Base-by-base conservation (phyloP, 1,140 invertebrate genomes). In the Drosophila burlai region DNA sequence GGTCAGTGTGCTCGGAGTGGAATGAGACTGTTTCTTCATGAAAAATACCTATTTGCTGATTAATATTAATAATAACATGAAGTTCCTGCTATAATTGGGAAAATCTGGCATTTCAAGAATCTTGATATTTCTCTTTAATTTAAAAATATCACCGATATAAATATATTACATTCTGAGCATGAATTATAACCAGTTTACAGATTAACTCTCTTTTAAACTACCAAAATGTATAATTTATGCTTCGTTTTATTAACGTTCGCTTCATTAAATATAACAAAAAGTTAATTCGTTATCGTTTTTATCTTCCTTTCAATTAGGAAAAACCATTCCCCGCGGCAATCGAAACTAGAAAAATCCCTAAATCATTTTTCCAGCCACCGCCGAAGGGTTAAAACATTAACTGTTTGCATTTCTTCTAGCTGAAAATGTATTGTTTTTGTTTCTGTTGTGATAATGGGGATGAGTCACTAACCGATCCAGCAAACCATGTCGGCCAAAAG, bases 401-500 rank as follows among this genome's bases (percentile, higher is more conserved):
- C 60, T 42, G 65, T 24, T 31, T 68, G 67, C 64, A 47, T 40
- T 68, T 68, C 67, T 47, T 68, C 24, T 57, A 50, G 18, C 13
- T 55, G 31, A 49, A 45, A 46, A 29, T 59, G 16, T 26, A 31
- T 67, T 67, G 24, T 49, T 64, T 76, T 76, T 55, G 18, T 76
- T 34, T 38, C 34, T 40, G 15, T 15, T 21, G 36, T 26, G 58
- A 66, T 45, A 26, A 73, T 71, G 52, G 66, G 38, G 67, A 81
- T 84, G 81, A 84, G 49, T 84, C 83, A 81, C 49, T 38, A 21
- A 38, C 38, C 40, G 45, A 58, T 74, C 59, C 78, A 85, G 49
- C 69, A 75, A 84, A 82, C 65, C 82, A 79, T 86, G 69, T 67
- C 58, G 58, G 55, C 64, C 52, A 16, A 47, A 83, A 78, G 68